Evolutionary conservation across 2,113 vertebrate species (phyloP).

Genomic region (Cyanoderma ruficeps): DNA sequence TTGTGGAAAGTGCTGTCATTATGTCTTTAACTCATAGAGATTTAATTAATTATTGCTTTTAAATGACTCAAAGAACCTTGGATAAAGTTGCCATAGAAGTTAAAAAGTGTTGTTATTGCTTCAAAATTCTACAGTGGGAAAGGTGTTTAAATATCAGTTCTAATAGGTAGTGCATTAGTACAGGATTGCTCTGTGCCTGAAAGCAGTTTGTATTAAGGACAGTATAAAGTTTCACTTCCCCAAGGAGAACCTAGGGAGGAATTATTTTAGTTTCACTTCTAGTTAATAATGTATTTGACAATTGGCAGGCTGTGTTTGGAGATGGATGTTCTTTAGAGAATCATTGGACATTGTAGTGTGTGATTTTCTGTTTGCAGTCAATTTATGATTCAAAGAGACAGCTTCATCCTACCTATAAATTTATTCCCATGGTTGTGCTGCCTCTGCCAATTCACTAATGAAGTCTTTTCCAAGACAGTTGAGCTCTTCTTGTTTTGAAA

Average conservation of each 20-base stretch:
- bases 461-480: not conserved
- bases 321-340: not conserved
- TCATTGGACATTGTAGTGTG: not conserved
- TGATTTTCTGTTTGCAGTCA: not conserved
- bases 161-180: not conserved
- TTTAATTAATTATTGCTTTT: not conserved
- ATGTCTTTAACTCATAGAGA: not conserved
- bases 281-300: not conserved
- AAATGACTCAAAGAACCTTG: not conserved
- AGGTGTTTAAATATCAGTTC: not conserved
- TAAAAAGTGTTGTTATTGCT: not conserved
- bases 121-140: not conserved
- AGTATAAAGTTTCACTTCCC: not conserved
- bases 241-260: not conserved
- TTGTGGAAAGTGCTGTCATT: not conserved
- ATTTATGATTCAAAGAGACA: not conserved
- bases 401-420: slow-evolving; percentile 18
- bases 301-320: not conserved
- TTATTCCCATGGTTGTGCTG: not conserved
- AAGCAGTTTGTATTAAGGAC: not conserved
- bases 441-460: not conserved
- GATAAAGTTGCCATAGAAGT: not conserved
- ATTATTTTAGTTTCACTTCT: not conserved
- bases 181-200: not conserved
- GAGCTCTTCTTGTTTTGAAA: not conserved